A percentile compares a stretch with the other conserved stretches of the same genome.
Conservation (phyloP, 1,140 invertebrate species). For the Diploscapter pachys region DNA sequence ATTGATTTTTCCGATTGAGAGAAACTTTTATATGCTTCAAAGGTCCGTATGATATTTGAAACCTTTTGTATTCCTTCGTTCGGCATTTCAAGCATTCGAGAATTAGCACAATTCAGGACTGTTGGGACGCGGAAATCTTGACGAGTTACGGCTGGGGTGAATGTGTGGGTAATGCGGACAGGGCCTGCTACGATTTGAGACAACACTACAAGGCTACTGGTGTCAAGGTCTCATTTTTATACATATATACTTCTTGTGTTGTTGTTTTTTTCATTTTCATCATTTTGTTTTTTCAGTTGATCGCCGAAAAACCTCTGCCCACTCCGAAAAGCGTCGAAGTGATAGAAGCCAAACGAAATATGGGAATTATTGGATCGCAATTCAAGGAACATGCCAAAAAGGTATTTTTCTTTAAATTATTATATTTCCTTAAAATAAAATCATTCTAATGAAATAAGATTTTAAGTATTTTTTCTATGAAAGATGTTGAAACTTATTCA, state of each 20-base stretch:
- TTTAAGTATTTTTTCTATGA: too few species aligned
- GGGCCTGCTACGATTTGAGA: slow-evolving; percentile 91
- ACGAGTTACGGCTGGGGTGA: slow-evolving; percentile 87
- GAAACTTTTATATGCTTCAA: too few species aligned
- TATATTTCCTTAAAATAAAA: too few species aligned
- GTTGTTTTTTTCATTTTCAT: too few species aligned
- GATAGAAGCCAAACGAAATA: slow-evolving; percentile 76
- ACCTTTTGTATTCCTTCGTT: too few species aligned
- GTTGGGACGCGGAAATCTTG: slow-evolving; percentile 56
- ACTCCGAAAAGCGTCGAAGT: slow-evolving; percentile 67
- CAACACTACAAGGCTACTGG: slow-evolving; percentile 90
- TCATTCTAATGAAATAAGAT: too few species aligned
- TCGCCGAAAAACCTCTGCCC: slow-evolving; percentile 82
- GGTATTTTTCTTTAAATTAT: slow-evolving; percentile 60
- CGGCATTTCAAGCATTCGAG: not conserved
- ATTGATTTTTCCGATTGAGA: too few species aligned
- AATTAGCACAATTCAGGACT: slow-evolving; percentile 58
- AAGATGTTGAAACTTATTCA: too few species aligned
- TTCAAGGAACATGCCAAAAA: slow-evolving; percentile 89
- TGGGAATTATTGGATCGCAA: slow-evolving; percentile 82
- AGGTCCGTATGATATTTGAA: too few species aligned
- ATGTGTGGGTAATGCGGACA: slow-evolving; percentile 97
- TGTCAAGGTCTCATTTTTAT: slow-evolving; percentile 63
- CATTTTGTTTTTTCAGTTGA: slow-evolving; percentile 65
- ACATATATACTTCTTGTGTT: too few species aligned